Percentiles rank a stretch among this genome's conserved stretches.
Evolutionary conservation across 1,140 invertebrate genomes (phyloP).

Genomic region (Drosophila dunni): DNA sequence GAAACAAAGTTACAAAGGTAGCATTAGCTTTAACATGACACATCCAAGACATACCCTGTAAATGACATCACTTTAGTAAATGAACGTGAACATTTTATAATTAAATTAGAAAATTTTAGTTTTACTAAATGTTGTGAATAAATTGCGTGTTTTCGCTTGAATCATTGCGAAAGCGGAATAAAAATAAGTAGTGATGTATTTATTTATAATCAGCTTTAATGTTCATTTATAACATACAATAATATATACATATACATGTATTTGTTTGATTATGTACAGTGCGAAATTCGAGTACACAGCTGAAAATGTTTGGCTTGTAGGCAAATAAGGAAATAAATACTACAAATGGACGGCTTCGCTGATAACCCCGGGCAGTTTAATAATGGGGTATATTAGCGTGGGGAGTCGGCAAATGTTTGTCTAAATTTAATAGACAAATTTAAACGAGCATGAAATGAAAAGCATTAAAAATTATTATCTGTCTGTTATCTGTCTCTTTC

Average conservation of each 20-base stretch:
- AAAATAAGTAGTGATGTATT: neutral
- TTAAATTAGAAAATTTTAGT: neutral
- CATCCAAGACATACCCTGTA: constrained; percentile 5
- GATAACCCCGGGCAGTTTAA: constrained; percentile 12
- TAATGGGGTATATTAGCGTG: constrained; percentile 26
- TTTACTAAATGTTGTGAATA: neutral
- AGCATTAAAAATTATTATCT: constrained; percentile 24
- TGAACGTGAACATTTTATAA: neutral
- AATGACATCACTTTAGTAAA: constrained; percentile 4
- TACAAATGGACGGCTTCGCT: neutral
- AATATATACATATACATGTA: neutral
- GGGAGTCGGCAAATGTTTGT: constrained; percentile 18
- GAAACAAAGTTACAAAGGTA: neutral
- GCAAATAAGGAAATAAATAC: neutral
- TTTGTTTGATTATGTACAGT: no score
- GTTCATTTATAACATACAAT: no score
- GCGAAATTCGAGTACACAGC: constrained; percentile 30
- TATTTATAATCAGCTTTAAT: constrained; percentile 20
- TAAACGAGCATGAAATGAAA: constrained; percentile 1
- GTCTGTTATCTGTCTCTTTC: no score
- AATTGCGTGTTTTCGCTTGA: neutral
- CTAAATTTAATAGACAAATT: constrained; percentile 26
- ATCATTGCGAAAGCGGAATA: neutral
- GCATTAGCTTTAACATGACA: neutral
- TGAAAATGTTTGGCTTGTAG: constrained; percentile 6